Evolutionary conservation across 2,113 vertebrate genomes (phyloP).

Genomic region (Lophura nycthemera): DNA sequence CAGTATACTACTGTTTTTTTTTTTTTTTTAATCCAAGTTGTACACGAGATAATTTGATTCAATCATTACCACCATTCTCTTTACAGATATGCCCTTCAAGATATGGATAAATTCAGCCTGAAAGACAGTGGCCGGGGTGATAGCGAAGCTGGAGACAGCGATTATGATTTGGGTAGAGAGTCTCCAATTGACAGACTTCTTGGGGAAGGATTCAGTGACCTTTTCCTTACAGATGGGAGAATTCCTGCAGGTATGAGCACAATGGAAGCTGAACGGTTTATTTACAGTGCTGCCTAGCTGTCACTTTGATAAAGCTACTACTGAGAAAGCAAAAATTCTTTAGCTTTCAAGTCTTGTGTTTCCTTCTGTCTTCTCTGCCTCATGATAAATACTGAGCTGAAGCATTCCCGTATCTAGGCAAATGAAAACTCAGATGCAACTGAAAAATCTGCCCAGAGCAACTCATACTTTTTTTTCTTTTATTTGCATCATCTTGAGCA

Average conservation of each 20-base stretch:
- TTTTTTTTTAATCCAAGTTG: not conserved
- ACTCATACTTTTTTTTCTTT: not conserved
- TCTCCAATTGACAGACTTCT: slow-evolving; percentile 95
- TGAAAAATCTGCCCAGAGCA: slow-evolving; percentile 18
- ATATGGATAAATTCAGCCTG: slow-evolving; percentile 99
- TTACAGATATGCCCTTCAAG: slow-evolving; percentile 93
- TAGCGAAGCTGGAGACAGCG: slow-evolving; percentile 98
- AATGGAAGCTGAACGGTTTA: slow-evolving; percentile 31
- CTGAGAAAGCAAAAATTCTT: slow-evolving; percentile 43
- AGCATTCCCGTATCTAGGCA: not conserved
- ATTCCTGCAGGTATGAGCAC: slow-evolving; percentile 90
- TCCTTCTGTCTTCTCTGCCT: slow-evolving; percentile 10
- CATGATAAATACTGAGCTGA: not conserved
- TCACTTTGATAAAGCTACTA: slow-evolving; percentile 31
- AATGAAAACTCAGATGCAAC: not conserved
- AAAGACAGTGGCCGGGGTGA: slow-evolving; percentile 98
- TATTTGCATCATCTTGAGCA: not conserved
- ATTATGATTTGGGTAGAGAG: slow-evolving; percentile 95
- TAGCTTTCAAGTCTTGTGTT: slow-evolving; percentile 1
- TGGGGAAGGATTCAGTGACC: slow-evolving; percentile 95
- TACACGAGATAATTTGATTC: not conserved
- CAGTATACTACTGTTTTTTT: not conserved
- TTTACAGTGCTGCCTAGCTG: slow-evolving; percentile 54
- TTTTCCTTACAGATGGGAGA: slow-evolving; percentile 92
- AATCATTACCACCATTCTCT: slow-evolving; percentile 6